Percentiles rank a stretch among this genome's conserved stretches.
Conservation (phyloP, 2,113 vertebrate species). For the Agapornis roseicollis region DNA sequence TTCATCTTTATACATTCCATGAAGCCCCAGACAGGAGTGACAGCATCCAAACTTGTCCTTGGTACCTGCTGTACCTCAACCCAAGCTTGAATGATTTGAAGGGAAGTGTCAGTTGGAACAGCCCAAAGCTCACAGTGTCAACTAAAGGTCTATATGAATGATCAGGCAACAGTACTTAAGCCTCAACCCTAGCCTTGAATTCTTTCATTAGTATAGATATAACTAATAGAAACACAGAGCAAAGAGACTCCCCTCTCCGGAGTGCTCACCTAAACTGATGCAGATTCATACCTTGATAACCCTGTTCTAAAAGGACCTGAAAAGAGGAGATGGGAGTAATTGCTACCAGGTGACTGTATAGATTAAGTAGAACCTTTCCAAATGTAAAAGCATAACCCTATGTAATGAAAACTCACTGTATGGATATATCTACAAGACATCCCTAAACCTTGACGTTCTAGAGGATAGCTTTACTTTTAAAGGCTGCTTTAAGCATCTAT, state of each 20-base stretch:
- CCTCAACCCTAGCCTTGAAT: background rate
- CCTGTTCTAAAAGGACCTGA: background rate
- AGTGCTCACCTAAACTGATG: background rate
- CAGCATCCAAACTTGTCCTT: background rate
- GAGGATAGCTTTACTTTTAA: background rate
- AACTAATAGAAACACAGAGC: background rate
- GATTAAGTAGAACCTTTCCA: background rate
- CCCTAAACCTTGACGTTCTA: background rate
- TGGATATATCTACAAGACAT: background rate
- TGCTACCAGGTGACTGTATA: background rate
- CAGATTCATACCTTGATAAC: background rate
- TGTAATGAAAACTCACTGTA: background rate
- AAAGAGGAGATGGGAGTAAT: background rate
- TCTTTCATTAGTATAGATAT: background rate
- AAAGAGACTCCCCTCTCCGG: background rate
- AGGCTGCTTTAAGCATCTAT: background rate
- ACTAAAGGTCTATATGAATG: rapidly evolving
- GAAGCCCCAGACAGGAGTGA: background rate
- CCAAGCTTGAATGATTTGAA: background rate
- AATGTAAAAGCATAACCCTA: background rate
- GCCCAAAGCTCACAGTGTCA: background rate
- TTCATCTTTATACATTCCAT: background rate
- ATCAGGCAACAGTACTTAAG: background rate
- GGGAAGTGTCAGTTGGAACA: background rate
- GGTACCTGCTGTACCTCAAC: background rate